A percentile compares a stretch with the other conserved stretches of the same genome.
These are phyloP conservation scores for Discoglossus pictus DNA, from an alignment of 2,797 vertebrate species.

Conservation along the genomic window DNA sequence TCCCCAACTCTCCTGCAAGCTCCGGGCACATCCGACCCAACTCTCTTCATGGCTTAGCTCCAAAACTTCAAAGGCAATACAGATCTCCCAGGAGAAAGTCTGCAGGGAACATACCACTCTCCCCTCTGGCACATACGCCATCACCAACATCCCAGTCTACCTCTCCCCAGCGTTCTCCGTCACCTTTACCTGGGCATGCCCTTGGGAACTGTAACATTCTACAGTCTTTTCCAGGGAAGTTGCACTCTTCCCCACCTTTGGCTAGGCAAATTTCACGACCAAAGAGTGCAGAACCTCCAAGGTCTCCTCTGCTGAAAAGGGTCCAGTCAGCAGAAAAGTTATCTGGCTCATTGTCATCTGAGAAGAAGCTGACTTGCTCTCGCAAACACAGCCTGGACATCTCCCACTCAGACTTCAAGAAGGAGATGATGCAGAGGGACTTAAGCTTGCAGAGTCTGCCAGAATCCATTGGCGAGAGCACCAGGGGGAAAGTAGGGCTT, in stretches of 20 bases:
- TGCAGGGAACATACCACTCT: constrained; percentile 93
- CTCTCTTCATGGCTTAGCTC: constrained; percentile 90
- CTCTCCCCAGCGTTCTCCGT: constrained; percentile 90
- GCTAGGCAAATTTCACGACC: constrained; percentile 89
- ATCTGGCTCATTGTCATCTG: constrained; percentile 79
- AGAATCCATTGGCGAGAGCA: constrained; percentile 78
- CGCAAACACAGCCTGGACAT: constrained; percentile 91
- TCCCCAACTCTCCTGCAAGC: constrained; percentile 93
- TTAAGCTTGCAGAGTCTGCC: constrained; percentile 82
- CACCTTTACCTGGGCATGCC: constrained; percentile 81
- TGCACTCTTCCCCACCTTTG: constrained; percentile 90
- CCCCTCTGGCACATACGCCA: constrained; percentile 91
- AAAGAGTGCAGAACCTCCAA: constrained; percentile 89
- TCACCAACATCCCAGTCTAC: constrained; percentile 90
- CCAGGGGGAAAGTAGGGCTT: constrained; percentile 71
- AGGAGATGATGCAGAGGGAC: constrained; percentile 90
- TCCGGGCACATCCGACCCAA: constrained; percentile 93
- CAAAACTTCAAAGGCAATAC: constrained; percentile 95
- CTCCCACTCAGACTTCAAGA: constrained; percentile 88
- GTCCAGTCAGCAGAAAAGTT: constrained; percentile 94
- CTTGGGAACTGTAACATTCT: constrained; percentile 70
- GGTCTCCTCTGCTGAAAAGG: constrained; percentile 92
- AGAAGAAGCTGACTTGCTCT: constrained; percentile 76
- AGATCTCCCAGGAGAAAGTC: constrained; percentile 93
- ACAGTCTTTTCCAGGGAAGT: constrained; percentile 86